Evolutionary conservation across 2,888 invertebrate species (phyloP), one percentile per base, ranked within the genome.

Genomic region (Anarsia innoxiella): DNA sequence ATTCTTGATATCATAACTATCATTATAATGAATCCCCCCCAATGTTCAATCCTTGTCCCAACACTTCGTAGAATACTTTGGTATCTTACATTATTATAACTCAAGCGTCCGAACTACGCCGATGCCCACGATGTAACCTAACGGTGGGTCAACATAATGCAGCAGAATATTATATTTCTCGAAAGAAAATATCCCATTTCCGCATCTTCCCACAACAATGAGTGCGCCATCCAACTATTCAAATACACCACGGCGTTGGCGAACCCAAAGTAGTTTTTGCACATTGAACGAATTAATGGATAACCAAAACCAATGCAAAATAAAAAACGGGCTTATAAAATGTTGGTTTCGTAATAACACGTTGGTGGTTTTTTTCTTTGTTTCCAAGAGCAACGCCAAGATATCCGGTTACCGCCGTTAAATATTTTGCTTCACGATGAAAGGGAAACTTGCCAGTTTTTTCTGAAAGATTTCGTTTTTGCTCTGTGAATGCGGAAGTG

Each of bases 111-210:
- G n/a, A n/a, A n/a, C n/a, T n/a, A n/a, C n/a, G n/a, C n/a, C n/a
- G n/a, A n/a, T n/a, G n/a, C n/a, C n/a, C n/a, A n/a, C n/a, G n/a
- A n/a, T n/a, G n/a, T n/a, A n/a, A n/a, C n/a, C n/a, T n/a, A n/a
- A n/a, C n/a, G 46, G 51, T 51, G 53, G 74, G 73, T 75, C 73
- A 76, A 74, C 66, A 79, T 77, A 82, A 83, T 77, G 66, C 73
- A 59, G 56, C 51, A 56, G 65, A 76, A 84, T 84, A 84, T 84
- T 75, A 83, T 82, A 80, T 84, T 84, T 68, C 84, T 71, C 69
- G 80, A 71, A 84, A 85, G 85, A 85, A 84, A 85, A 85, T 85
- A 86, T 85, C 85, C 82, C 68, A 86, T 84, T 85, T 86, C 86
- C 86, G 85, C 82, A 84, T 85, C 83, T 83, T 79, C 79, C 66